A percentile compares a stretch with the other conserved stretches of the same genome.
These are phyloP conservation scores for Delphinus delphis DNA, from an alignment of 2,113 vertebrate species.

Conservation along the genomic window DNA sequence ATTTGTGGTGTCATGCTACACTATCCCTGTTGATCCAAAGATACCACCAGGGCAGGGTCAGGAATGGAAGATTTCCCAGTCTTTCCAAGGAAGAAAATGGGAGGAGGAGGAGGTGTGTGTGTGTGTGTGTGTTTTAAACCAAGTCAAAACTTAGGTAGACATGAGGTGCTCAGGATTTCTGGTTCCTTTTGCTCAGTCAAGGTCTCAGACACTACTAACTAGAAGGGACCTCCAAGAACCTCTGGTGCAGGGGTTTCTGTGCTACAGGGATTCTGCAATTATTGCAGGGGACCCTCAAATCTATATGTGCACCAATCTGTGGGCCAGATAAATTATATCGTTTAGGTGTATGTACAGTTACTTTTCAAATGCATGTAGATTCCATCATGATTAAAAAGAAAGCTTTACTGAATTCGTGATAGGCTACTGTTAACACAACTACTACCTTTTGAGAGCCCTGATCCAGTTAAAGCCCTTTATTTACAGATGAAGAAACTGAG, in stretches of 20 bases:
- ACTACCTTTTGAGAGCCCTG: not conserved
- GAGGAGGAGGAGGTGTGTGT: not conserved
- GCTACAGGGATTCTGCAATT: not conserved
- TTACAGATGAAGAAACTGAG: not conserved
- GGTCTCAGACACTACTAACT: not conserved
- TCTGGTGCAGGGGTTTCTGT: not conserved
- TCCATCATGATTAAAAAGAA: not conserved
- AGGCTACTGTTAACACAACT: not conserved
- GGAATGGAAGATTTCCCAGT: not conserved
- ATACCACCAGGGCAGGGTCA: not conserved
- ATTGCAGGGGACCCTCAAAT: not conserved
- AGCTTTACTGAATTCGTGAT: not conserved
- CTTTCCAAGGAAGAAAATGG: constrained; percentile 6
- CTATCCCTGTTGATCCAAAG: not conserved
- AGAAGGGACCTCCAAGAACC: not conserved
- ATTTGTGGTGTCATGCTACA: not conserved
- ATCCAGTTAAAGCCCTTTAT: not conserved
- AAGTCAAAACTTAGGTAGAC: not conserved
- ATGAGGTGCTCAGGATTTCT: not conserved
- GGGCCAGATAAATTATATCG: not conserved
- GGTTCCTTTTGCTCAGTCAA: not conserved
- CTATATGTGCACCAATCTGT: not conserved
- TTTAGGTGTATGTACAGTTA: not conserved
- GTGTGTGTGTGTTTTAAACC: not conserved
- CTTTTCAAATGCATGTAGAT: not conserved